Evolutionary conservation across 2,797 vertebrate genomes (phyloP).

Genomic region (Podarcis lilfordi): DNA sequence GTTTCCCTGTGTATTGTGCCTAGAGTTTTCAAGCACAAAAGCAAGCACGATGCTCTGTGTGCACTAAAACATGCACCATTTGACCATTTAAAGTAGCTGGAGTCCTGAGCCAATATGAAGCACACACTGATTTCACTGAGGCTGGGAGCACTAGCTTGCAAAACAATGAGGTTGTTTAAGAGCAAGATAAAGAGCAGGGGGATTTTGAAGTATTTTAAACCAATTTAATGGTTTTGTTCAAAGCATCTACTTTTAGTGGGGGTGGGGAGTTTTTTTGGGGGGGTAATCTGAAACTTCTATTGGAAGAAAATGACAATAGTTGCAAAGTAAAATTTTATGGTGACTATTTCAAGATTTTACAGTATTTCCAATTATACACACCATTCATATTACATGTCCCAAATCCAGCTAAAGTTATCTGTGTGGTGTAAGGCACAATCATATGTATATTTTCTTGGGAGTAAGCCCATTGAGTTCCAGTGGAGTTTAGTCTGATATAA

Average conservation of each 20-base stretch:
- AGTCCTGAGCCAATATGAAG: background rate
- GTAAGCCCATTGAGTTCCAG: background rate
- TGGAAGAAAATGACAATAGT: background rate
- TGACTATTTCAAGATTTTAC: background rate
- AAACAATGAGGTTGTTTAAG: background rate
- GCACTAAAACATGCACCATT: background rate
- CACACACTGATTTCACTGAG: background rate
- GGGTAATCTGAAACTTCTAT: background rate
- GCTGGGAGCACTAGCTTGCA: background rate
- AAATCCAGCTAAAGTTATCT: constrained; percentile 1
- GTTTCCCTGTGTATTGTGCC: background rate
- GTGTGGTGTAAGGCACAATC: background rate
- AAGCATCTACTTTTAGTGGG: background rate
- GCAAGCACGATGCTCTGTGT: background rate
- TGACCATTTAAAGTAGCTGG: background rate
- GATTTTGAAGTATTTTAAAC: background rate
- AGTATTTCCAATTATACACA: background rate
- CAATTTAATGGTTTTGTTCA: background rate
- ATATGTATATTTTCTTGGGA: background rate
- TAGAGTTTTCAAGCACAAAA: background rate
- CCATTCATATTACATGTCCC: background rate
- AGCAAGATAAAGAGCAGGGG: background rate
- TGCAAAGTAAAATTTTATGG: background rate
- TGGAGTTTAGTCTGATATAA: background rate
- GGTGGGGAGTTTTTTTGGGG: no score